phyloP scores from a whole-genome alignment of 2,888 invertebrate genomes.

The Neria commutata region DNA sequence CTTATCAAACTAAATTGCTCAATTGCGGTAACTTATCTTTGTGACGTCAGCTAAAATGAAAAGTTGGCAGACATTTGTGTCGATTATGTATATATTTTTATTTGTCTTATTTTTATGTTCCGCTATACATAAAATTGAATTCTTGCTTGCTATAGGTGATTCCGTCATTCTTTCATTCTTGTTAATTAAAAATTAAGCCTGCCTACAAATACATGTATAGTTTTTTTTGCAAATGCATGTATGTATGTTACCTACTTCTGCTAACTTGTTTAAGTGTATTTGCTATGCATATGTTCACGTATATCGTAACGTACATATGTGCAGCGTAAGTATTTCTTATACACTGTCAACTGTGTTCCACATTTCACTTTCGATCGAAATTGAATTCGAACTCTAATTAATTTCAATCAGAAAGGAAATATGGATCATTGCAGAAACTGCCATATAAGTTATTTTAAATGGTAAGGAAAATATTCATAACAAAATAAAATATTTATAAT shows the following conservation, averaged over 20 bases:
- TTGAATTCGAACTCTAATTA: too few species aligned
- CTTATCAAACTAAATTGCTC: too few species aligned
- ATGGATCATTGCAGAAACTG: too few species aligned
- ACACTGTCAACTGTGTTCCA: too few species aligned
- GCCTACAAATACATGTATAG: conserved; percentile 2
- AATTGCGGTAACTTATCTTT: conserved; percentile 21
- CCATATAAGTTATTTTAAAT: too few species aligned
- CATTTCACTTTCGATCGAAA: too few species aligned
- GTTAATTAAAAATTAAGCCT: neutral
- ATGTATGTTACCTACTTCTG: conserved; percentile 26
- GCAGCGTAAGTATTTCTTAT: too few species aligned
- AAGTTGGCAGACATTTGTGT: too few species aligned
- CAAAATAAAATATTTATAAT: too few species aligned
- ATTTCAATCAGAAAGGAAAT: too few species aligned
- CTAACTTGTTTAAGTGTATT: conserved; percentile 38
- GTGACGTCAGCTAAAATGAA: too few species aligned
- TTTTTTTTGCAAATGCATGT: conserved; percentile 10
- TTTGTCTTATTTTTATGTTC: conserved; percentile 32
- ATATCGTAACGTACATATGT: neutral
- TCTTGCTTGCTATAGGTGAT: conserved; percentile 14
- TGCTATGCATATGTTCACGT: neutral
- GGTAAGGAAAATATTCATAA: too few species aligned
- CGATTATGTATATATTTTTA: conserved; percentile 33
- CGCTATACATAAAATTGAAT: conserved; percentile 35
- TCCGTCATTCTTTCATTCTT: conserved; percentile 2